phyloP scores from a whole-genome alignment of 2,797 vertebrate genomes.

The Semaprochilodus insignis region DNA sequence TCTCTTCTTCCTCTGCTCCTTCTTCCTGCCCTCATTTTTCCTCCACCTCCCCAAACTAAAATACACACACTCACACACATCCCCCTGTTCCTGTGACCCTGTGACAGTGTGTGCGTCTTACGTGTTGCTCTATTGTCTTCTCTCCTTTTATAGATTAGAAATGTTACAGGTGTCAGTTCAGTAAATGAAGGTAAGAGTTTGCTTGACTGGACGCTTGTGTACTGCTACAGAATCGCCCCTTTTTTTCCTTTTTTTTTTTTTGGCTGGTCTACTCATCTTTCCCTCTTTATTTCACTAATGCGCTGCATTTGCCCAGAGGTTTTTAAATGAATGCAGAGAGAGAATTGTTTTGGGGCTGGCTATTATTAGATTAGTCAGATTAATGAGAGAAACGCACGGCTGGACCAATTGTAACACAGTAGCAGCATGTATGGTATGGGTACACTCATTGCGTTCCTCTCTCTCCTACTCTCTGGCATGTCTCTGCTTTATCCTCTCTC shows the following conservation, averaged over 20 bases:
- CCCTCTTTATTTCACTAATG: slow-evolving; percentile 74
- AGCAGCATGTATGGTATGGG: slow-evolving; percentile 78
- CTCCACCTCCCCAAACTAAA: not conserved
- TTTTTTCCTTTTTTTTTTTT: slow-evolving; percentile 2
- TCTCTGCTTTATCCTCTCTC: slow-evolving; percentile 62
- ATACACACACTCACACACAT: slow-evolving; percentile 15
- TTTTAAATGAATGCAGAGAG: slow-evolving; percentile 60
- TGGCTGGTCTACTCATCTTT: slow-evolving; percentile 70
- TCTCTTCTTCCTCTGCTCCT: slow-evolving; percentile 51
- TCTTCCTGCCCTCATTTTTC: slow-evolving; percentile 29
- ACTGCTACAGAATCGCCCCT: slow-evolving; percentile 49
- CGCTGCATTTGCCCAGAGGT: slow-evolving; percentile 72
- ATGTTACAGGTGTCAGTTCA: slow-evolving; percentile 82
- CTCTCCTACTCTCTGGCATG: slow-evolving; percentile 55
- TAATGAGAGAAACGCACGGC: slow-evolving; percentile 77
- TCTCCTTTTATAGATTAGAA: slow-evolving; percentile 81
- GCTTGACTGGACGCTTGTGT: slow-evolving; percentile 49
- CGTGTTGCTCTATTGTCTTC: slow-evolving; percentile 78
- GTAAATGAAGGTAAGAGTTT: slow-evolving; percentile 89
- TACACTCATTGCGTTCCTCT: slow-evolving; percentile 20
- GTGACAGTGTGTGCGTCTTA: slow-evolving; percentile 64
- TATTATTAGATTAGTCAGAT: slow-evolving; percentile 73
- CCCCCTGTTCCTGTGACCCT: slow-evolving; percentile 59
- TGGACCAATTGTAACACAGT: slow-evolving; percentile 81
- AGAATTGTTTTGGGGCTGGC: slow-evolving; percentile 52